A percentile compares a stretch with the other conserved stretches of the same genome.
phyloP scores from a whole-genome alignment of 2,113 vertebrate genomes.

The Cyrtonyx montezumae region DNA sequence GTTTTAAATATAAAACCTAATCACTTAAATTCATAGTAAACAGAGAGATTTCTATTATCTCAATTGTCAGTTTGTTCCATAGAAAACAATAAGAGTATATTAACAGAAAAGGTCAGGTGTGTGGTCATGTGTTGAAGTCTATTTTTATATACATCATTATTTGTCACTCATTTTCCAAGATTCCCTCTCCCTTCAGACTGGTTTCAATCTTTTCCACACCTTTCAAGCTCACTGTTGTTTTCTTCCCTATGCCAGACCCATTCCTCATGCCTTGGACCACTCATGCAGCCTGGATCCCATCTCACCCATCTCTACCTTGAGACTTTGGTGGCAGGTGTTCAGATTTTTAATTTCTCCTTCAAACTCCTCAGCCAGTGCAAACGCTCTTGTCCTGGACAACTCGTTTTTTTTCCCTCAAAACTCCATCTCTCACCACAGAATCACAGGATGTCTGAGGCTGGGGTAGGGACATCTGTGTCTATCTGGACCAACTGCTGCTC shows the following conservation, averaged over 20 bases:
- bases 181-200: background rate
- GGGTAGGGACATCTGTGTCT: background rate
- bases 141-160: background rate
- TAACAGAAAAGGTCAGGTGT: background rate
- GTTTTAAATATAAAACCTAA: background rate
- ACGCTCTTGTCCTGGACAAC: fast-evolving
- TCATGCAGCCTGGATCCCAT: background rate
- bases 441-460: background rate
- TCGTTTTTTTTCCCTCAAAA: background rate
- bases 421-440: background rate
- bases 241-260: fast-evolving
- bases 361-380: background rate
- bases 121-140: background rate
- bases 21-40: background rate
- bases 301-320: background rate
- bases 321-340: background rate
- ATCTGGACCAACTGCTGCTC: background rate
- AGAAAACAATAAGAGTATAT: background rate
- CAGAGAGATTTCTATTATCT: background rate
- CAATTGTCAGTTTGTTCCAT: background rate
- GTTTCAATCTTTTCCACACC: background rate
- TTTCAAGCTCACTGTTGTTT: background rate
- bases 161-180: background rate
- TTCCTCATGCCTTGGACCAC: fast-evolving
- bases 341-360: background rate